Conservation (phyloP, 2,113 vertebrate genomes). For the Haliaeetus leucogaster region DNA sequence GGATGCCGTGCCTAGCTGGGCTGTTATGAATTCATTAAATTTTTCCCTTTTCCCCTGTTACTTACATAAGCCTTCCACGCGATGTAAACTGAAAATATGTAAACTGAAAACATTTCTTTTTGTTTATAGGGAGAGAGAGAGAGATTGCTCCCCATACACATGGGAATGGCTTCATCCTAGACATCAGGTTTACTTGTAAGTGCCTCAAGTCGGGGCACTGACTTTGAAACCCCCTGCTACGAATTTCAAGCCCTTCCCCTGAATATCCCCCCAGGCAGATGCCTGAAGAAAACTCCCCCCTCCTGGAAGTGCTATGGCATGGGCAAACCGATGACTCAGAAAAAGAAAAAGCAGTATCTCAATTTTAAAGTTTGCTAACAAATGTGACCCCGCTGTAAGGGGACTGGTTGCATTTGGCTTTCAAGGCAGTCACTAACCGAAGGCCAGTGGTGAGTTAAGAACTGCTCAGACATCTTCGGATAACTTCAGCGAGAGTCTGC, state of each 20-base stretch:
- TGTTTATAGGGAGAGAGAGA: background rate
- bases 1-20: background rate
- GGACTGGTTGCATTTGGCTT: conserved; percentile 26
- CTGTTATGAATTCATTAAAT: background rate
- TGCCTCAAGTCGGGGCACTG: background rate
- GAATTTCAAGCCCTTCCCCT: conserved; percentile 1
- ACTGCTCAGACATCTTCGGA: background rate
- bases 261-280: background rate
- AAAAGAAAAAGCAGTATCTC: background rate
- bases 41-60: background rate
- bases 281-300: background rate
- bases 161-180: background rate
- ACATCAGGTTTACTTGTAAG: background rate
- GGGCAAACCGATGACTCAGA: background rate
- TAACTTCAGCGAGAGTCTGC: conserved; percentile 5
- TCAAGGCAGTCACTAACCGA: background rate
- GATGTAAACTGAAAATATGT: background rate
- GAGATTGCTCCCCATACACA: background rate
- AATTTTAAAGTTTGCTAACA: background rate
- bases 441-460: background rate
- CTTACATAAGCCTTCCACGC: background rate
- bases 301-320: background rate
- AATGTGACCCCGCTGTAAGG: conserved; percentile 22
- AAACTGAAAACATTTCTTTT: conserved; percentile 20
- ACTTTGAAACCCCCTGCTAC: background rate